Conservation (phyloP, 2,888 invertebrate genomes). For the Pristionchus arcanus region DNA sequence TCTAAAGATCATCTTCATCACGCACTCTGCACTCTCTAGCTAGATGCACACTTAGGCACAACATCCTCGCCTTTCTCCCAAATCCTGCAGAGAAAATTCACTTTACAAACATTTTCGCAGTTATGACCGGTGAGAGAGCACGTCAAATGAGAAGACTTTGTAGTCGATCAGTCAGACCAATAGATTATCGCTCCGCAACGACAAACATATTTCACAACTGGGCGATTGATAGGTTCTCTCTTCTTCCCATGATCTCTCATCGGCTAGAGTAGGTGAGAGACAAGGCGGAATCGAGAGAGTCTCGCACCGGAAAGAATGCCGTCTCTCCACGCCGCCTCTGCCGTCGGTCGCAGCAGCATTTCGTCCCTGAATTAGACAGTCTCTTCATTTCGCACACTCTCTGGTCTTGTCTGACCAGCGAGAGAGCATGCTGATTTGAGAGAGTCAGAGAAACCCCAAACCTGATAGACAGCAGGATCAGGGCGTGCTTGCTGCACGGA, state of each 20-base stretch:
- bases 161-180: neutral
- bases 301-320: constrained; percentile 40
- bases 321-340: constrained; percentile 32
- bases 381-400: neutral
- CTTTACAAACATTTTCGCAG: too few species aligned
- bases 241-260: neutral
- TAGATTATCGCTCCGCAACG: neutral
- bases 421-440: neutral
- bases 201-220: neutral
- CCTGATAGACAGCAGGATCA: constrained; percentile 16
- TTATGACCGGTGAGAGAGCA: too few species aligned
- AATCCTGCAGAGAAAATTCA: neutral
- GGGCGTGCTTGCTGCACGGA: neutral
- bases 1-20: neutral
- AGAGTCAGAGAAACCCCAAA: neutral
- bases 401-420: neutral
- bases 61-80: neutral
- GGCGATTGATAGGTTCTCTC: neutral
- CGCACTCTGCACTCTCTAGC: neutral
- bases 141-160: too few species aligned
- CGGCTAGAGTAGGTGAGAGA: neutral
- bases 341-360: neutral
- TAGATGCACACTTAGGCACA: neutral
- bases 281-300: neutral
- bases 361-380: constrained; percentile 17